Evolutionary conservation across 2,797 vertebrate species (phyloP).

Genomic region (Tarsius wallacei): DNA sequence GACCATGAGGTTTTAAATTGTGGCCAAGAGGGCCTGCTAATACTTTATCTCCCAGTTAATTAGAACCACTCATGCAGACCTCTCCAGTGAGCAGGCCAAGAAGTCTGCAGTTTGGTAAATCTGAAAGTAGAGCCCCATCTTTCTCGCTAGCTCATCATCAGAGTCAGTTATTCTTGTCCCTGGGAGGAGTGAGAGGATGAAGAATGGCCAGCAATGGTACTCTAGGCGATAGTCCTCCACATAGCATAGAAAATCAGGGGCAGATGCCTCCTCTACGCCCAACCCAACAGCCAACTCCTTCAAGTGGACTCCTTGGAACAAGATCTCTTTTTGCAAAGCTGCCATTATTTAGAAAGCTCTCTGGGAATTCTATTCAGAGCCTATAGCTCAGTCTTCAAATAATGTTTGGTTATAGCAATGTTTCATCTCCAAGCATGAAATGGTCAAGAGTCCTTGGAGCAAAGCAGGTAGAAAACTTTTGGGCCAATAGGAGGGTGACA

Average conservation of each 20-base stretch:
- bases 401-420: background rate
- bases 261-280: background rate
- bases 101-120: background rate
- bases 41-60: constrained; percentile 14
- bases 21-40: background rate
- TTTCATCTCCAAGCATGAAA: background rate
- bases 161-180: background rate
- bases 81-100: background rate
- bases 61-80: background rate
- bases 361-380: background rate
- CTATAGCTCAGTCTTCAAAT: background rate
- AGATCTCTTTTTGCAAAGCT: background rate
- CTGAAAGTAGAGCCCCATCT: background rate
- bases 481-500: background rate
- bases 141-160: background rate
- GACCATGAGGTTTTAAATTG: constrained; percentile 48
- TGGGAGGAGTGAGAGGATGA: background rate
- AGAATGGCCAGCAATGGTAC: background rate
- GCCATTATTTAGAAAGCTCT: background rate
- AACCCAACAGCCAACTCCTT: background rate
- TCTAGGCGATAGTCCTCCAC: background rate
- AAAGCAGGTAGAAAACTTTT: background rate
- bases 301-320: background rate
- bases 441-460: background rate
- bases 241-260: background rate